Evolutionary conservation across 2,888 invertebrate genomes (phyloP).

Genomic region (Tiphia femorata): DNA sequence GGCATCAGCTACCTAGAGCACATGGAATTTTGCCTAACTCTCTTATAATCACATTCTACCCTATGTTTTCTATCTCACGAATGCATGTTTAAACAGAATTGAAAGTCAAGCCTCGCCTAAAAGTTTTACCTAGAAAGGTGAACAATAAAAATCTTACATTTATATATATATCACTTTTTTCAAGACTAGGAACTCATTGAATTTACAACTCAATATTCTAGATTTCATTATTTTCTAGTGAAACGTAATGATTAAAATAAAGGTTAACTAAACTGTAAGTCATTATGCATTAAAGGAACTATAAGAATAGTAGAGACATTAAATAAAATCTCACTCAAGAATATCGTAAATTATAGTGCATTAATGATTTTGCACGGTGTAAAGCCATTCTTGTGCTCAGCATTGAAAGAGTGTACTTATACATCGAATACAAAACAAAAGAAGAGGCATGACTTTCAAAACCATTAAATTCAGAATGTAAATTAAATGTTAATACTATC

Average conservation of each 20-base stretch:
- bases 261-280: slow-evolving; percentile 25
- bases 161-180: slow-evolving; percentile 57
- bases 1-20: slow-evolving; percentile 51
- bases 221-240: slow-evolving; percentile 17
- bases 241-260: slow-evolving; percentile 19
- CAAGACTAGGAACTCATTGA: slow-evolving; percentile 65
- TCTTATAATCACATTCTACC: slow-evolving; percentile 59
- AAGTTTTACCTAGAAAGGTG: slow-evolving; percentile 36
- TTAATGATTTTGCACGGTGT: no score
- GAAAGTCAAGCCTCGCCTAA: slow-evolving; percentile 58
- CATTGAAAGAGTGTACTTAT: background rate
- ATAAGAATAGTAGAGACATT: slow-evolving; percentile 11
- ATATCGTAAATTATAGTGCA: no score
- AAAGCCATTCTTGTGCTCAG: no score
- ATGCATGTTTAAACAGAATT: slow-evolving; percentile 47
- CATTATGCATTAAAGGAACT: slow-evolving; percentile 33
- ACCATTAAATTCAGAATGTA: slow-evolving; percentile 31
- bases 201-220: slow-evolving; percentile 45
- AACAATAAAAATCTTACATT: slow-evolving; percentile 46
- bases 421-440: slow-evolving; percentile 22
- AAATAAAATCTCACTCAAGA: slow-evolving; percentile 10
- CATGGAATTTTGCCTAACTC: slow-evolving; percentile 56
- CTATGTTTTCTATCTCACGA: slow-evolving; percentile 45
- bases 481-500: no score
- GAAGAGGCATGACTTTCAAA: slow-evolving; percentile 52